Evolutionary conservation across 2,888 invertebrate species (phyloP), one percentile per base, ranked within the genome.

Genomic region (Drosophila diplacantha): DNA sequence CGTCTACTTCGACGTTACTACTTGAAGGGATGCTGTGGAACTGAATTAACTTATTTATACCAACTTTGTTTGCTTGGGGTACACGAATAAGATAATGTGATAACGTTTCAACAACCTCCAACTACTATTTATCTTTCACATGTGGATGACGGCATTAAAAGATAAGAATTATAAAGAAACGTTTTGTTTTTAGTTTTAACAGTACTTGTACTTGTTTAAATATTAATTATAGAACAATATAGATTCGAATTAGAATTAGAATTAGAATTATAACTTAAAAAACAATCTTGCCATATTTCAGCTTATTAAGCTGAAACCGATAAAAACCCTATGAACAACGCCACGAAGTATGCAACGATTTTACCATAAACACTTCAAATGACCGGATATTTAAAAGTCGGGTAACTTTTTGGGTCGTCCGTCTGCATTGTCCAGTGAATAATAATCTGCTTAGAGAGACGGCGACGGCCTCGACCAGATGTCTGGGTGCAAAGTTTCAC

Each of bases 401-500:
- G 9, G 14, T 14, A 29, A 29, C 12, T 49, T 37, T 62, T 35
- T 37, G 47, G 41, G 22, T 32, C 43, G 41, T n/a, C 24, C 18
- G 49, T 44, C 43, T 49, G 55, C 55, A 66, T 50, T 49, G 32
- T 50, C 22, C 32, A 24, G n/a, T 22, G 58, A 31, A n/a, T 18
- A 37, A 32, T 65, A 66, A 66, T 66, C 65, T 59, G 32, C 69
- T 66, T 66, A 66, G 51, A 16, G 26, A 64, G 41, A 49, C 41
- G 67, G 12, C 56, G 35, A 49, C 35, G 57, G 32, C 57, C 52
- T 41, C 63, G 63, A 49, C 43, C 61, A 52, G 38, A 52, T 64
- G 68, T 50, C 58, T 52, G 46, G 69, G 65, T 69, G 51, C 65
- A 66, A 66, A 66, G 65, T 66, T 58, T 37, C 69, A 58, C 41